Percentiles rank a stretch among this genome's conserved stretches.
These are phyloP conservation scores for Pogona vitticeps DNA, from an alignment of 2,113 vertebrate genomes.

Conservation along the genomic window DNA sequence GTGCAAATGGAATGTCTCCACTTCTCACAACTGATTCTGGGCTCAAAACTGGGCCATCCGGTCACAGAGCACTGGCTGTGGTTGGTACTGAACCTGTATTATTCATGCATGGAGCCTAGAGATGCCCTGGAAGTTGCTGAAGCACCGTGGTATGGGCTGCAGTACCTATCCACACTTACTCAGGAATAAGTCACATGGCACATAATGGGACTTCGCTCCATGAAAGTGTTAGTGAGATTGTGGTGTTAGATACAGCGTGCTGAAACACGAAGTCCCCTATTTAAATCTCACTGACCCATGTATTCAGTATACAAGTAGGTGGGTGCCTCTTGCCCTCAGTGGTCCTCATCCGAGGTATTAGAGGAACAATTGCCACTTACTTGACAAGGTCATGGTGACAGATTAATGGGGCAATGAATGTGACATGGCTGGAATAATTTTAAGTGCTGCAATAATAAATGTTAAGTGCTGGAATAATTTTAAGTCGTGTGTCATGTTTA, in stretches of 20 bases:
- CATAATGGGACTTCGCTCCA: background rate
- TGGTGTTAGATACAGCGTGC: background rate
- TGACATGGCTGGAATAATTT: too few species aligned
- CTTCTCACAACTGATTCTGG: background rate
- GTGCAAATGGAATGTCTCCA: background rate
- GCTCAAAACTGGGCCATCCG: background rate
- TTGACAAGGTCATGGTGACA: too few species aligned
- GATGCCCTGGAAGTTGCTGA: background rate
- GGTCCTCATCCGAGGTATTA: too few species aligned
- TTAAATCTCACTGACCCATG: too few species aligned
- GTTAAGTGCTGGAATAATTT: too few species aligned
- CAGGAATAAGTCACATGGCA: background rate
- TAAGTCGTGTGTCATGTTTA: too few species aligned
- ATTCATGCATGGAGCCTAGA: background rate
- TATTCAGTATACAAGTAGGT: too few species aligned
- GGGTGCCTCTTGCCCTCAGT: background rate
- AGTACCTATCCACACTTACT: background rate
- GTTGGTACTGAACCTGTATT: background rate
- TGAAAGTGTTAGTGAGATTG: background rate
- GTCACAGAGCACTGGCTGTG: background rate
- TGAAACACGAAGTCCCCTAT: too few species aligned
- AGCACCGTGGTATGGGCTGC: background rate
- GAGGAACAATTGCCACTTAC: too few species aligned
- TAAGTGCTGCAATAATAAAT: too few species aligned
- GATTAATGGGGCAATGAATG: too few species aligned